Evolutionary conservation across 2,888 invertebrate genomes (phyloP), one percentile per base, ranked within the genome.

Genomic region (Tachystola acroxantha): DNA sequence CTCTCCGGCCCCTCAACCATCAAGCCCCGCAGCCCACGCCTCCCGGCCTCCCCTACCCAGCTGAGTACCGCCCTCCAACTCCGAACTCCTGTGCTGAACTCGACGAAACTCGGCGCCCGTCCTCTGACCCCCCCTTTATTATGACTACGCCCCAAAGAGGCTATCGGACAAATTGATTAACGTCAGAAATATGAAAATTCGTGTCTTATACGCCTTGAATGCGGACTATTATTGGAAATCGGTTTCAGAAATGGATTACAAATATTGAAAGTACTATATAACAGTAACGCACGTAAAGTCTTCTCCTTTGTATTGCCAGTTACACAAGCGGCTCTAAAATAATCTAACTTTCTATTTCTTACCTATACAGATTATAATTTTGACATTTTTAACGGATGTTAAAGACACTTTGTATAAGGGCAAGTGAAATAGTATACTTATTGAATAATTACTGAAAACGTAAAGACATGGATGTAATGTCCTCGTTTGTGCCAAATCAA

Each of bases 31-130:
- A 37, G 74, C 80, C 5, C 76, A 72, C 41, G 51, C 58, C 40
- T 49, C 77, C 25, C 67, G 84, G 44, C 85, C 84, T 12, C 84
- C 84, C 33, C 77, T 86, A 71, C 87, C 87, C 69, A 88, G 87
- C 88, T 88, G 87, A 88, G 88, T 88, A 80, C 87, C 79, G 86
- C 86, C 77, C 50, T 82, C 86, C 75, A 87, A 88, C 84, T 86
- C 87, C 86, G 88, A 88, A 84, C 84, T 88, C 60, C 81, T 88
- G 69, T 88, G 88, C 85, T 88, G 86, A 86, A 86, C 85, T 75
- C 84, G 82, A 84, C 80, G 79, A 76, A 81, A 84, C 84, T 81
- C 85, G 82, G 85, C 85, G 74, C 78, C 80, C 70, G 69, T 78
- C 74, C 77, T 80, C 76, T 77, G 73, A 77, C 70, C 77, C 73